Evolutionary conservation across 2,888 invertebrate species (phyloP), one percentile per base, ranked within the genome.

Genomic region (Platynereis dumerilii): DNA sequence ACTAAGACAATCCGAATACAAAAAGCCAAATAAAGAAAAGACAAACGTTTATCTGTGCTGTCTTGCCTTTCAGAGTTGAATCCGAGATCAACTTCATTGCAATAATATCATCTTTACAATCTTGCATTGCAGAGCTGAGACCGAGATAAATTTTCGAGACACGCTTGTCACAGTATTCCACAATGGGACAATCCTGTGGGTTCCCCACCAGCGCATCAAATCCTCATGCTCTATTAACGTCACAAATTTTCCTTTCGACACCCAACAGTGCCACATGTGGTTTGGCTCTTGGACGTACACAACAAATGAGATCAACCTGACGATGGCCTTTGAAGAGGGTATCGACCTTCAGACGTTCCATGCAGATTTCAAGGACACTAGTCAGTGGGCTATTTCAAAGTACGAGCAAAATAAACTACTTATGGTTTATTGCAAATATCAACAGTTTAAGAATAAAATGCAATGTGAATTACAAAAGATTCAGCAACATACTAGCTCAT

Each of bases 271-370:
- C 29, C 61, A 69, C 58, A 64, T 70, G 68, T 69, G 68, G 70
- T 70, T 70, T 39, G 69, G 69, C 3, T 70, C 70, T 1, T 70
- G 70, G 70, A 70, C 70, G 5, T 64, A 70, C 60, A 58, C 58
- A 0, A n/a, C 17, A 10, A 24, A 27, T 1, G 69, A 69, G 28
- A 65, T 69, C 34, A 66, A 64, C 29, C 62, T 69, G 10, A 22
- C 44, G 10, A 22, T 68, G 26, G 65, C 58, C 48, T 67, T 65
- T 27, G 34, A 34, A 2, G 26, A 52, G 5, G 69, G 69, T 7
- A 68, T 69, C 20, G 69, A 69, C 60, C 65, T 69, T 15, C 17
- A 29, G 15, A 68, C 69, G 22, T 69, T 69, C 45, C 52, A 62
- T 5, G 61, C 65, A 1, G 69, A 69, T 42, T 69, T 66, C 53